Conservation (phyloP, 1,140 invertebrate species). For the Neodiprion fabricii region DNA sequence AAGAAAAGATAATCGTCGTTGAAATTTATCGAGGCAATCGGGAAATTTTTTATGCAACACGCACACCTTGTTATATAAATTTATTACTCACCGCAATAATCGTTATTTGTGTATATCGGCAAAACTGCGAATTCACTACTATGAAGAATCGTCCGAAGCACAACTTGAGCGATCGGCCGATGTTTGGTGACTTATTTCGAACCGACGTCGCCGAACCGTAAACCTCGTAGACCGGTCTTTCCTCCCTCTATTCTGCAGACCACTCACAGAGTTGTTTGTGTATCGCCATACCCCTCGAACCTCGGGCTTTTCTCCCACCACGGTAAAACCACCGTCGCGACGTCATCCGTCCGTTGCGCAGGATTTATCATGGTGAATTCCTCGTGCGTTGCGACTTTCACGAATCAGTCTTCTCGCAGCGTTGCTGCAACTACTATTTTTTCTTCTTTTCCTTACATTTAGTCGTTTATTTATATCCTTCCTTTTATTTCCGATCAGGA, state of each 20-base stretch:
- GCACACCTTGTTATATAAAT: not conserved
- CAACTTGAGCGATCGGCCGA: not conserved
- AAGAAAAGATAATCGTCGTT: not conserved
- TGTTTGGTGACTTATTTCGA: not conserved
- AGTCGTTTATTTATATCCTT: too few species aligned
- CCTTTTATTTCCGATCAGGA: too few species aligned
- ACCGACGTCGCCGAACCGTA: not conserved
- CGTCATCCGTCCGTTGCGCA: not conserved
- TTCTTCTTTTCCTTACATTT: too few species aligned
- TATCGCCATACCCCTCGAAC: not conserved
- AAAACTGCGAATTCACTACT: too few species aligned
- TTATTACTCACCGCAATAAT: not conserved
- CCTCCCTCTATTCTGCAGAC: not conserved
- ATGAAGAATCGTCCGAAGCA: not conserved
- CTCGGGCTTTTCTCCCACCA: not conserved
- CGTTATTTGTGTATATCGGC: too few species aligned
- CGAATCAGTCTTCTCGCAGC: not conserved
- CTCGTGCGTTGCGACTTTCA: not conserved
- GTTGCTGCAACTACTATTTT: too few species aligned
- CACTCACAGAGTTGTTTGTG: not conserved
- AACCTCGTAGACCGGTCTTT: not conserved
- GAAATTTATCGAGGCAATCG: not conserved
- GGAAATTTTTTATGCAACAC: not conserved
- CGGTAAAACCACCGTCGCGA: not conserved
- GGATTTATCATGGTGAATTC: not conserved